Evolutionary conservation across 2,888 invertebrate genomes (phyloP).

Genomic region (Baronia brevicornis): DNA sequence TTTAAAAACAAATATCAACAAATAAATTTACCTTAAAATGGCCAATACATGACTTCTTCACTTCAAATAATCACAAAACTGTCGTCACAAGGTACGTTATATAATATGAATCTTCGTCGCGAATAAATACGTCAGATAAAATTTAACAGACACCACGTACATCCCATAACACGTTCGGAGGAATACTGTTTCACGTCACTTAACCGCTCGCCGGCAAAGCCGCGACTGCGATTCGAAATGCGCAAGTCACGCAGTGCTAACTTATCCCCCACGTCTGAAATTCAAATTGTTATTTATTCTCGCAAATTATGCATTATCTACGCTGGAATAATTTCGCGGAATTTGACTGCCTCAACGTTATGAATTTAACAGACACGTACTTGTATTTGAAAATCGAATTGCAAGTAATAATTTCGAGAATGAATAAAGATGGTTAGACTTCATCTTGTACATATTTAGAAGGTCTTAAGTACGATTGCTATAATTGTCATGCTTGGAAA

Average conservation of each 20-base stretch:
- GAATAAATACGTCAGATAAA: slow-evolving; percentile 43
- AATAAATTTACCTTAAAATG: slow-evolving; percentile 17
- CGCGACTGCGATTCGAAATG: slow-evolving; percentile 59
- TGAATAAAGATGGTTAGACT: too few species aligned
- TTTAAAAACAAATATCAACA: slow-evolving; percentile 2
- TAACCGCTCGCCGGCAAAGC: slow-evolving; percentile 38
- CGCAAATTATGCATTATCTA: slow-evolving; percentile 17
- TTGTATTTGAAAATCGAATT: too few species aligned
- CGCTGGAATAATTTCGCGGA: slow-evolving; percentile 8
- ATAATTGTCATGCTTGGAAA: too few species aligned
- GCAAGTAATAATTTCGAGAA: too few species aligned
- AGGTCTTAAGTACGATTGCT: too few species aligned
- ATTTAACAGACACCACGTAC: slow-evolving; percentile 32
- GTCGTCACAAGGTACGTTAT: slow-evolving; percentile 57
- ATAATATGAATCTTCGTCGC: slow-evolving; percentile 48
- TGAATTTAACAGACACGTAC: neutral
- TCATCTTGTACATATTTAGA: too few species aligned
- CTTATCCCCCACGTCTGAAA: slow-evolving; percentile 25
- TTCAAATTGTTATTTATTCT: slow-evolving; percentile 54
- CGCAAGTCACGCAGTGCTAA: slow-evolving; percentile 64
- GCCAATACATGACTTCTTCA: slow-evolving; percentile 11
- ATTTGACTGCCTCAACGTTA: slow-evolving; percentile 9
- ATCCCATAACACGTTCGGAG: slow-evolving; percentile 29
- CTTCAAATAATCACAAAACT: slow-evolving; percentile 47
- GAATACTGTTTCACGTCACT: slow-evolving; percentile 55